A percentile compares a stretch with the other conserved stretches of the same genome.
Conservation (phyloP, 2,888 invertebrate species). For the Oegoconia quadripuncta region DNA sequence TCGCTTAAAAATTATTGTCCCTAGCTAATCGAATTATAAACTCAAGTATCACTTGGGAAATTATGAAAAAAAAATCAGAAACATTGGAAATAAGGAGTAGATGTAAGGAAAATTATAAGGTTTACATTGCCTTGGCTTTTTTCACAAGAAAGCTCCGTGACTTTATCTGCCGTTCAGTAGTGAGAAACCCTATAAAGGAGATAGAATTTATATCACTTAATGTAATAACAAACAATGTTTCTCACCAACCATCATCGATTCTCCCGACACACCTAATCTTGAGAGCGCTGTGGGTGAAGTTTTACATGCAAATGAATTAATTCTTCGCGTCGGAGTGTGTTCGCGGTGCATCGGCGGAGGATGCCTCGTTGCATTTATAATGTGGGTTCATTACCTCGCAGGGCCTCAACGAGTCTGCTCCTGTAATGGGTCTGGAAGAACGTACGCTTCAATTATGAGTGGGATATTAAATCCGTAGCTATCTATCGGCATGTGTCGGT, state of each 20-base stretch:
- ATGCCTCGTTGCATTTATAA: constrained; percentile 78
- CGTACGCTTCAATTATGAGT: constrained; percentile 71
- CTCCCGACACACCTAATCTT: constrained; percentile 44
- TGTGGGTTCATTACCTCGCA: constrained; percentile 73
- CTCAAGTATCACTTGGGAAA: too few relatives aligned
- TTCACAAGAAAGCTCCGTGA: too few relatives aligned
- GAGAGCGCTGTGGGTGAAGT: constrained; percentile 60
- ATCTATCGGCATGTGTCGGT: constrained; percentile 34
- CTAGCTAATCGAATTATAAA: too few relatives aligned
- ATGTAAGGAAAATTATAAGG: too few relatives aligned
- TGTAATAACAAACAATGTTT: background rate
- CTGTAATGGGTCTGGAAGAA: constrained; percentile 73
- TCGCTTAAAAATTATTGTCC: too few relatives aligned
- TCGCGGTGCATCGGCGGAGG: constrained; percentile 56
- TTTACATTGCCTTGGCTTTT: too few relatives aligned
- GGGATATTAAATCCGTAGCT: constrained; percentile 65
- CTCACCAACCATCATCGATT: constrained; percentile 5
- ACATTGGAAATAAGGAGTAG: too few relatives aligned
- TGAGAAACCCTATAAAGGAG: too few relatives aligned
- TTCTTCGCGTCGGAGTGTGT: constrained; percentile 68
- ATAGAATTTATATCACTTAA: too few relatives aligned
- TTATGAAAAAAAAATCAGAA: too few relatives aligned
- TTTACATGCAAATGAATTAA: constrained; percentile 78
- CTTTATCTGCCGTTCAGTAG: too few relatives aligned
- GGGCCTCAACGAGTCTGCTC: constrained; percentile 53